A percentile compares a stretch with the other conserved stretches of the same genome.
Conservation (phyloP, 2,113 vertebrate genomes). For the Antennarius striatus region DNA sequence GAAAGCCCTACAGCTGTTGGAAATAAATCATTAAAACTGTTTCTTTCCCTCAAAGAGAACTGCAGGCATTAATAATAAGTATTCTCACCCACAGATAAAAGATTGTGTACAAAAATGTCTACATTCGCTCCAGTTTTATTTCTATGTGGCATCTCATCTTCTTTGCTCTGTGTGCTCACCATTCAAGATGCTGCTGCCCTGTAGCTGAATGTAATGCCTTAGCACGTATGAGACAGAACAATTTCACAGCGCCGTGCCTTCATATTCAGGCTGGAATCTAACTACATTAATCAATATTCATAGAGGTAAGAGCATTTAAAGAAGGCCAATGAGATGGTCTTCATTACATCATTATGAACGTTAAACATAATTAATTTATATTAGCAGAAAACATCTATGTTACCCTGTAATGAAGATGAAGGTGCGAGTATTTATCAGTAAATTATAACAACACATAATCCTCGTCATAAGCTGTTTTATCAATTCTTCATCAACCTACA, state of each 20-base stretch:
- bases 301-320: slow-evolving; percentile 4
- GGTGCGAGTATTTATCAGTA: too few relatives aligned
- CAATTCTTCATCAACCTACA: too few relatives aligned
- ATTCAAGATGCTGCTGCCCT: slow-evolving; percentile 88
- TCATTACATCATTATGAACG: background rate
- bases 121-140: slow-evolving; percentile 10
- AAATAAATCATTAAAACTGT: slow-evolving; percentile 36
- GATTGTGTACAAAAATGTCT: slow-evolving; percentile 6
- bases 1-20: background rate
- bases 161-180: slow-evolving; percentile 80
- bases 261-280: background rate
- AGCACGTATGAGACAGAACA: slow-evolving; percentile 80
- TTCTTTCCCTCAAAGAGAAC: slow-evolving; percentile 17
- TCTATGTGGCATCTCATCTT: background rate
- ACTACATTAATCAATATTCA: slow-evolving; percentile 1
- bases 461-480: too few relatives aligned
- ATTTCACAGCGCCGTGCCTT: slow-evolving; percentile 23
- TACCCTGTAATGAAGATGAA: too few relatives aligned
- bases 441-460: too few relatives aligned
- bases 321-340: background rate
- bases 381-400: too few relatives aligned
- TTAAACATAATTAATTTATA: background rate
- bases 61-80: slow-evolving; percentile 15
- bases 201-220: slow-evolving; percentile 96
- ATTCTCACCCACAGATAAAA: slow-evolving; percentile 4